Conservation (phyloP, 2,888 invertebrate genomes). For the Zele albiditarsus region DNA sequence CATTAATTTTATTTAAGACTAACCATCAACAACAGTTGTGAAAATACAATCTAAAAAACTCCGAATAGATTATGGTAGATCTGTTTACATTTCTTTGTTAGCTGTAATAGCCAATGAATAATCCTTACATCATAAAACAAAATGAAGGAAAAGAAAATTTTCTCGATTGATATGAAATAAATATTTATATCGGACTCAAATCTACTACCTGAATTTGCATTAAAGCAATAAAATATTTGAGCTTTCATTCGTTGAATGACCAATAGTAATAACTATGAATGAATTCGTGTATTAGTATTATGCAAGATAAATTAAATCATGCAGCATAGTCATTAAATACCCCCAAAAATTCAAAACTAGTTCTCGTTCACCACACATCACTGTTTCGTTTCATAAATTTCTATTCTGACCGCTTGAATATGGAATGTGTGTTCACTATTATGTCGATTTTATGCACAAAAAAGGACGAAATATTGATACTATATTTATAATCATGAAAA, state of each 20-base stretch:
- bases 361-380: background rate
- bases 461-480: background rate
- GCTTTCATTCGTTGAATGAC: background rate
- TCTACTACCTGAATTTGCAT: background rate
- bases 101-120: background rate
- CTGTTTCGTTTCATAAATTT: background rate
- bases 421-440: slow-evolving; percentile 5
- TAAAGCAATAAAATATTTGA: background rate
- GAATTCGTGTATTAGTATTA: background rate
- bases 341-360: background rate
- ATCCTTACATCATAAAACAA: background rate
- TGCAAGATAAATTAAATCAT: background rate
- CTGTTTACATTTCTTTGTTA: background rate
- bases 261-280: background rate
- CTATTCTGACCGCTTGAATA: background rate
- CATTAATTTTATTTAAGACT: background rate
- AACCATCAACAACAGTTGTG: background rate
- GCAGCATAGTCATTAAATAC: background rate
- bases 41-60: background rate
- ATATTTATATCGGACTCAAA: background rate
- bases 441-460: background rate
- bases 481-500: background rate
- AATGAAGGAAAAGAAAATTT: background rate
- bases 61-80: background rate
- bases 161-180: background rate